A percentile compares a stretch with the other conserved stretches of the same genome.
phyloP scores from a whole-genome alignment of 2,113 vertebrate genomes.

The Chamaea fasciata region DNA sequence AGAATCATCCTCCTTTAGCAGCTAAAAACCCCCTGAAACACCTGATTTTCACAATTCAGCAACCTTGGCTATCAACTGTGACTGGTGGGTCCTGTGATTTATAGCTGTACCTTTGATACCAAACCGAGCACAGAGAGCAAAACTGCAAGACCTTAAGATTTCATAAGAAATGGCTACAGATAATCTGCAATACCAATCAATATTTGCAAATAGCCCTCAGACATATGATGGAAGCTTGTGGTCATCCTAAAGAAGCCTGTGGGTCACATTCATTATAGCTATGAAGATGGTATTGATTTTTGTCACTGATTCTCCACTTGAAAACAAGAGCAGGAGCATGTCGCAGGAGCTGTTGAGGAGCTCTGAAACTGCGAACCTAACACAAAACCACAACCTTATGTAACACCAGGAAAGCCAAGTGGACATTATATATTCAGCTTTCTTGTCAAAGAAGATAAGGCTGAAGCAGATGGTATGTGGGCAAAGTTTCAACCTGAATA shows the following conservation, averaged over 20 bases:
- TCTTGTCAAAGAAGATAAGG: not conserved
- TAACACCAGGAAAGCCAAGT: not conserved
- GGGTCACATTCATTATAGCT: conserved; percentile 29
- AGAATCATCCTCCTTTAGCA: conserved; percentile 17
- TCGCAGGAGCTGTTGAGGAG: not conserved
- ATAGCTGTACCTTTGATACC: not conserved
- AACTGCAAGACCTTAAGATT: conserved; percentile 15
- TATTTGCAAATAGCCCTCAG: conserved; percentile 39
- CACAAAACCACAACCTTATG: not conserved
- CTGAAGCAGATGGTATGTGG: conserved; percentile 34
- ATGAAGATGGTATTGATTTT: conserved; percentile 34
- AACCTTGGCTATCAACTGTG: not conserved
- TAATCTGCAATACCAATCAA: conserved; percentile 23
- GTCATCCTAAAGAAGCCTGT: conserved; percentile 26
- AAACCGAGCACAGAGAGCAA: not conserved
- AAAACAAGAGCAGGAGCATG: not conserved
- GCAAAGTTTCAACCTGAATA: conserved; percentile 52
- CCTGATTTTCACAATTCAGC: not conserved
- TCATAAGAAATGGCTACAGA: conserved; percentile 7
- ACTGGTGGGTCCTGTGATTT: not conserved
- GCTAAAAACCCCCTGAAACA: not conserved
- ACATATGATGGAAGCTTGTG: not conserved
- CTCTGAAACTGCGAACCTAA: not conserved
- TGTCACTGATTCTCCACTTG: not conserved
- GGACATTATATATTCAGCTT: conserved; percentile 41